Evolutionary conservation across 2,888 invertebrate species (phyloP).

Genomic region (Thecocarcelia acutangulata): DNA sequence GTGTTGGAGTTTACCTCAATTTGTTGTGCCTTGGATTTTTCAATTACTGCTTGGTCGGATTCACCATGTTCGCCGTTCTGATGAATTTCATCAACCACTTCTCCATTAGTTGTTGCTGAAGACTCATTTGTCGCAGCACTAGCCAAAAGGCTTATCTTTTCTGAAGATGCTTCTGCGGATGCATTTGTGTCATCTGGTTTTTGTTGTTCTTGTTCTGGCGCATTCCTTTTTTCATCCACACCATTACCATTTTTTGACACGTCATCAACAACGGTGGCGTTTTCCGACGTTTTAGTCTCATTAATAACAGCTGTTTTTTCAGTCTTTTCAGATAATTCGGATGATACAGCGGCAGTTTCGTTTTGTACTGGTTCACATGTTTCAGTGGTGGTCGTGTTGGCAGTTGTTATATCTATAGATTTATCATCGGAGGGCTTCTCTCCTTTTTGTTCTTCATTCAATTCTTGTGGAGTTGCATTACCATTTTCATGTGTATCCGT

Average conservation of each 20-base stretch:
- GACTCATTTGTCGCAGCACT: constrained; percentile 70
- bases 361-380: constrained; percentile 68
- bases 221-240: constrained; percentile 70
- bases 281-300: constrained; percentile 45
- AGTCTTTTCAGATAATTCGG: constrained; percentile 65
- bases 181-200: constrained; percentile 47
- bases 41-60: constrained; percentile 72
- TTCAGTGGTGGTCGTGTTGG: constrained; percentile 71
- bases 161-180: constrained; percentile 50
- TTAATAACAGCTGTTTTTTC: constrained; percentile 66
- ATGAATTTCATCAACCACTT: constrained; percentile 73
- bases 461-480: constrained; percentile 73
- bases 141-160: constrained; percentile 69
- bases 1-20: constrained; percentile 77
- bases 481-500: constrained; percentile 73
- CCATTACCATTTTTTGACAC: constrained; percentile 77
- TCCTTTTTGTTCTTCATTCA: constrained; percentile 74
- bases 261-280: constrained; percentile 63
- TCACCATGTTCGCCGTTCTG: constrained; percentile 76
- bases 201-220: constrained; percentile 63
- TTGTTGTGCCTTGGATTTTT: constrained; percentile 77
- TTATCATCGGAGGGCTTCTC: constrained; percentile 65
- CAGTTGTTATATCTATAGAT: constrained; percentile 63
- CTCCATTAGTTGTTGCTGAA: constrained; percentile 62
- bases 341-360: constrained; percentile 67